Conservation (phyloP, 2,797 vertebrate species). For the Enteromius afrohamiltoni region DNA sequence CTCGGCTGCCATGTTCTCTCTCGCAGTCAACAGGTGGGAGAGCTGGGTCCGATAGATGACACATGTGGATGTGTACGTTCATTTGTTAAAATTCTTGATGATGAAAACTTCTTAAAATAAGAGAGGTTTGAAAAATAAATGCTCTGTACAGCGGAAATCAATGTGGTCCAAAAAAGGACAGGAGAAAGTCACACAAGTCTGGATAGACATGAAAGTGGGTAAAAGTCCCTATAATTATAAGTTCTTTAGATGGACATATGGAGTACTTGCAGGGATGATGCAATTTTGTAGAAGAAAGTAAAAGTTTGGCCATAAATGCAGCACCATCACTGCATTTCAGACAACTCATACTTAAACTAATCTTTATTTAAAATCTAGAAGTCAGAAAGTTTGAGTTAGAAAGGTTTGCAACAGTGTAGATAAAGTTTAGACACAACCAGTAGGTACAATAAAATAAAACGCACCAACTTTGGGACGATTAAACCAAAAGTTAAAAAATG, state of each 20-base stretch:
- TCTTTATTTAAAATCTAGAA: not conserved
- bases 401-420: not conserved
- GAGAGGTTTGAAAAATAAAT: not conserved
- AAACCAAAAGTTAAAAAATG: not conserved
- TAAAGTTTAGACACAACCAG: not conserved
- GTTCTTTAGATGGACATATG: not conserved
- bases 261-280: not conserved
- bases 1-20: slow-evolving; percentile 13
- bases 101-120: not conserved
- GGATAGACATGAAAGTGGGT: not conserved
- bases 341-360: not conserved
- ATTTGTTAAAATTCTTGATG: not conserved
- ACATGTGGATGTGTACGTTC: not conserved
- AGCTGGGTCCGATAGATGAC: not conserved
- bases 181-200: not conserved
- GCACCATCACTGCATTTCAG: not conserved
- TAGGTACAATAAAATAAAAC: not conserved
- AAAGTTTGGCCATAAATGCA: not conserved
- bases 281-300: not conserved
- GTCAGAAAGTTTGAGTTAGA: not conserved
- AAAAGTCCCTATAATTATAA: not conserved
- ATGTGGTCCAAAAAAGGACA: not conserved
- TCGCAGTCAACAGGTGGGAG: slow-evolving; percentile 14
- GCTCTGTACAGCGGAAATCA: not conserved
- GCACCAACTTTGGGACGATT: not conserved